Evolutionary conservation across 2,888 invertebrate genomes (phyloP).

Genomic region (Pocota personata): DNA sequence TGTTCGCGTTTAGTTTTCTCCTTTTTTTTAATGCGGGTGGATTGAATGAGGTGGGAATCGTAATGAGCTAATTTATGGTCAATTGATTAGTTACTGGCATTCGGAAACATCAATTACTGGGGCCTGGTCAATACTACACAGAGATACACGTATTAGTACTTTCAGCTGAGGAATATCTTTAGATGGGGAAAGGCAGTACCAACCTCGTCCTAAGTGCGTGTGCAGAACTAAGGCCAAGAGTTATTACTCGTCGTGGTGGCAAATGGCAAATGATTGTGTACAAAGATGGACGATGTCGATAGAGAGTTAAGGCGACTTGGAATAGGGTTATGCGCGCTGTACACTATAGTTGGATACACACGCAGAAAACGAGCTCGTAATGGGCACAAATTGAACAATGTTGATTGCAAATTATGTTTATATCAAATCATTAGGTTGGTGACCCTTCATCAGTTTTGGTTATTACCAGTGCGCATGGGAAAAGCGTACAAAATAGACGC

Average conservation of each 20-base stretch:
- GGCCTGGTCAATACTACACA: conserved; percentile 38
- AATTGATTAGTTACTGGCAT: conserved; percentile 83
- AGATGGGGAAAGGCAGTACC: neutral
- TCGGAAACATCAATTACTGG: conserved; percentile 82
- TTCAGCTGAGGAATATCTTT: no score
- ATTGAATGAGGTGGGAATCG: conserved; percentile 75
- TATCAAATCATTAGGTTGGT: conserved; percentile 62
- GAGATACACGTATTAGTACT: neutral
- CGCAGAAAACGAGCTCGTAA: conserved; percentile 53
- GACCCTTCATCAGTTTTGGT: conserved; percentile 60
- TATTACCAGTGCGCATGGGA: neutral
- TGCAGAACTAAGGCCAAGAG: conserved; percentile 34
- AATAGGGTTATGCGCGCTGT: neutral
- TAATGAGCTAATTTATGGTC: conserved; percentile 83
- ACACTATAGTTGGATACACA: neutral
- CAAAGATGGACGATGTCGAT: conserved; percentile 67
- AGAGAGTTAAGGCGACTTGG: conserved; percentile 36
- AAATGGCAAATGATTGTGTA: conserved; percentile 68
- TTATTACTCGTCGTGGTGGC: conserved; percentile 68
- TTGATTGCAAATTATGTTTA: conserved; percentile 69
- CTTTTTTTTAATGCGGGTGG: conserved; percentile 65
- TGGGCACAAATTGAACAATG: conserved; percentile 65
- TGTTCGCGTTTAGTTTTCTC: neutral
- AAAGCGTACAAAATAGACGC: neutral
- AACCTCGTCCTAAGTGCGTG: conserved; percentile 3